A percentile compares a stretch with the other conserved stretches of the same genome.
Evolutionary conservation across 2,113 vertebrate species (phyloP).

Genomic region (Alces alces): DNA sequence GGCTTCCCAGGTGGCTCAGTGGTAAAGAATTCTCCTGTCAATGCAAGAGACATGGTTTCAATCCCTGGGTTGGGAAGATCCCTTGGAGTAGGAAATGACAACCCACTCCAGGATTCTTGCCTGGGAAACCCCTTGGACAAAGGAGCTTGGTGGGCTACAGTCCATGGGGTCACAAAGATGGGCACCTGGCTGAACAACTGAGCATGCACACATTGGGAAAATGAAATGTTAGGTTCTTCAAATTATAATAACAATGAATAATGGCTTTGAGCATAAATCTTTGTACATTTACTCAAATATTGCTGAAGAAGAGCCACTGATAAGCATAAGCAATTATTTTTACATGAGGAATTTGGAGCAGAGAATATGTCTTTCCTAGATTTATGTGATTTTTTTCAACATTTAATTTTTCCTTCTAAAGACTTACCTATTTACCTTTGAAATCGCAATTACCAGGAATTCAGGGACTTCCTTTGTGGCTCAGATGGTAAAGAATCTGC

Average conservation of each 20-base stretch:
- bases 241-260: not conserved
- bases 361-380: not conserved
- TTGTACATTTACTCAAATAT: not conserved
- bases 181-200: not conserved
- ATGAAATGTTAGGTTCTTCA: not conserved
- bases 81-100: not conserved
- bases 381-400: not conserved
- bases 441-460: not conserved
- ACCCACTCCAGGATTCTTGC: not conserved
- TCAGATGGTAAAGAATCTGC: not conserved
- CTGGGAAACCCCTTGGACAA: not conserved
- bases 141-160: not conserved
- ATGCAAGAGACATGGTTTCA: accelerated
- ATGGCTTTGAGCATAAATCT: not conserved
- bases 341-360: not conserved
- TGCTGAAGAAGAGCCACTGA: not conserved
- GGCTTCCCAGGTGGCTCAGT: not conserved
- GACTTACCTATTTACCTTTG: not conserved
- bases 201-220: not conserved
- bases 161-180: not conserved
- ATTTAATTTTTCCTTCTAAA: not conserved
- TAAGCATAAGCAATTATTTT: not conserved
- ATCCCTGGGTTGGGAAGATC: not conserved
- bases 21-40: not conserved
- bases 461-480: not conserved